These are phyloP conservation scores for Drosophila conformis DNA, from an alignment of 2,888 invertebrate genomes.

Conservation along the genomic window DNA sequence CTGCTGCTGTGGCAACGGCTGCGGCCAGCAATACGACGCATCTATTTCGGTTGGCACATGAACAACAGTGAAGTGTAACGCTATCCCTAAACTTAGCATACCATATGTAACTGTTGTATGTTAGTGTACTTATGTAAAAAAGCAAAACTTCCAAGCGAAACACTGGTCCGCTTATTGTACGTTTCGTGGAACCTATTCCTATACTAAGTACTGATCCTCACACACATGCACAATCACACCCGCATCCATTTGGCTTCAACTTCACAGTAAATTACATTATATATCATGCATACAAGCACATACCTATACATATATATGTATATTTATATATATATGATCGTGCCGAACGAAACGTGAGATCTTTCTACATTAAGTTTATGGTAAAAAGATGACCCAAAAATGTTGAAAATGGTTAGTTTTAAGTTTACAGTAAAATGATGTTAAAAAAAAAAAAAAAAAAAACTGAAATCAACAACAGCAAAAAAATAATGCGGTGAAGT, in stretches of 20 bases:
- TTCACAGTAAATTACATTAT: conserved; percentile 46
- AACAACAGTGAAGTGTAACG: conserved; percentile 59
- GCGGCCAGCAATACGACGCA: conserved; percentile 80
- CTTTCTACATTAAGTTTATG: conserved; percentile 74
- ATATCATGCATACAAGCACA: conserved; percentile 39
- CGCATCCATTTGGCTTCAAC: conserved; percentile 29
- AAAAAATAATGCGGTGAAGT: conserved; percentile 79
- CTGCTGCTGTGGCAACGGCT: conserved; percentile 80
- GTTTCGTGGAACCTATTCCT: conserved; percentile 43
- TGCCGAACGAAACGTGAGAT: conserved; percentile 56
- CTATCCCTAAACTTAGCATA: conserved; percentile 41
- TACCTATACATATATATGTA: conserved; percentile 24
- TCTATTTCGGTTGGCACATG: conserved; percentile 78
- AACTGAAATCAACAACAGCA: conserved; percentile 34
- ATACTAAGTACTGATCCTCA: conserved; percentile 22
- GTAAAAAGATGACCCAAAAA: conserved; percentile 71
- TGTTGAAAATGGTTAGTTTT: conserved; percentile 64
- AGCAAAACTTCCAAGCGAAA: conserved; percentile 49
- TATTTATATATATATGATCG: conserved; percentile 10
- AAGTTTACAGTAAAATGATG: conserved; percentile 64
- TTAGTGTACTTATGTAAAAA: conserved; percentile 82
- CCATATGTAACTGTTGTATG: conserved; percentile 56
- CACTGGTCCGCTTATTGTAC: conserved; percentile 38
- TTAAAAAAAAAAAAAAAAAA: conserved; percentile 21
- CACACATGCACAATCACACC: background rate